Evolutionary conservation across 2,888 invertebrate species (phyloP).

Genomic region (Metalampra italica): DNA sequence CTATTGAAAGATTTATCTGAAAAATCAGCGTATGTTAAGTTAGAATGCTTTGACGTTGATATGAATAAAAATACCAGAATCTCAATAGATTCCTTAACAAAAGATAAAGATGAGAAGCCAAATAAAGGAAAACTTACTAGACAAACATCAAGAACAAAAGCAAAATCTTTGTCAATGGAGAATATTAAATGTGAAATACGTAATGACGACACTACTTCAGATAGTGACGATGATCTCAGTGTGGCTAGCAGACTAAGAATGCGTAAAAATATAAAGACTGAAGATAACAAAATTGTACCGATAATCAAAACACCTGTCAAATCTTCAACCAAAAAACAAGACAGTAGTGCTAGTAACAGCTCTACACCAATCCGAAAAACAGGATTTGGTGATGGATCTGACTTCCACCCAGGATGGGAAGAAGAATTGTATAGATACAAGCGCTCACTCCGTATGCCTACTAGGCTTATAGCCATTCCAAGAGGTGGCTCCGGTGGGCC

Average conservation of each 20-base stretch:
- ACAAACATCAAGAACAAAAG: constrained; percentile 45
- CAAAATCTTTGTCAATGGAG: constrained; percentile 46
- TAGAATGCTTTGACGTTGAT: constrained; percentile 71
- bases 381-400: constrained; percentile 83
- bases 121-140: constrained; percentile 45
- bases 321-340: constrained; percentile 55
- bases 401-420: constrained; percentile 89
- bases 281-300: constrained; percentile 42
- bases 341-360: constrained; percentile 45
- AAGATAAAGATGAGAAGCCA: constrained; percentile 53
- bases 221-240: constrained; percentile 59
- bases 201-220: constrained; percentile 52
- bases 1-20: constrained; percentile 65
- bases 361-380: constrained; percentile 72
- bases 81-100: constrained; percentile 48
- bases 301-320: constrained; percentile 50
- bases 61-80: constrained; percentile 59
- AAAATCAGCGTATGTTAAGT: constrained; percentile 69
- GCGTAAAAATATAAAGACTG: constrained; percentile 72
- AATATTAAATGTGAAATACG: constrained; percentile 54
- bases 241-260: constrained; percentile 63
- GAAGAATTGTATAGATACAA: constrained; percentile 91
- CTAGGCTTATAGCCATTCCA: constrained; percentile 88
- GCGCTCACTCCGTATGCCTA: constrained; percentile 88
- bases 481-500: constrained; percentile 81